These are phyloP conservation scores for Pachypeltis micranthus DNA, from an alignment of 1,140 invertebrate species.

Conservation along the genomic window DNA sequence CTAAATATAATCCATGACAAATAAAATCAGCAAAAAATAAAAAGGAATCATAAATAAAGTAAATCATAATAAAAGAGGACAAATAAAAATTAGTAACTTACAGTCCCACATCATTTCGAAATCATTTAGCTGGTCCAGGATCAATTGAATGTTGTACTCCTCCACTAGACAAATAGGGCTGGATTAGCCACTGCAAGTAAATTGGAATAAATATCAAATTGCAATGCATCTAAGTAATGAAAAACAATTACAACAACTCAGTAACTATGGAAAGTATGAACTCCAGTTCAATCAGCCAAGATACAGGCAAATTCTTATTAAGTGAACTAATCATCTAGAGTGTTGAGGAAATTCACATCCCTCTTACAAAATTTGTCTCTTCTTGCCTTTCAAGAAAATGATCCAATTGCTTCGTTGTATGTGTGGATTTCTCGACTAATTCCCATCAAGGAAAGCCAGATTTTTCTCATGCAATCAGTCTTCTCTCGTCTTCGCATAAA, in stretches of 20 bases:
- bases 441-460: too few relatives aligned
- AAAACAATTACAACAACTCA: not conserved
- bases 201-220: not conserved
- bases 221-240: not conserved
- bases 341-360: not conserved
- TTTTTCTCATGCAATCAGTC: too few relatives aligned
- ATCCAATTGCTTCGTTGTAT: too few relatives aligned
- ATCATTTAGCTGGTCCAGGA: not conserved
- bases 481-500: too few relatives aligned
- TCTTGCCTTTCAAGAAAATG: not conserved
- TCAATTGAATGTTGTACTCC: not conserved
- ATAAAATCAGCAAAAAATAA: not conserved
- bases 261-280: not conserved
- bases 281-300: not conserved
- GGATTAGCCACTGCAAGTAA: not conserved
- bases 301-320: not conserved
- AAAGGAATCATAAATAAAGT: not conserved
- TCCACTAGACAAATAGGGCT: not conserved
- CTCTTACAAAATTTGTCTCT: not conserved
- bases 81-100: conserved; percentile 3
- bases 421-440: too few relatives aligned
- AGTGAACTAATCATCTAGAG: not conserved
- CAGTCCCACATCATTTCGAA: conserved; percentile 8
- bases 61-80: conserved; percentile 18
- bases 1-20: not conserved